Conservation (phyloP, 2,113 vertebrate species). For the Myiozetetes cayanensis region DNA sequence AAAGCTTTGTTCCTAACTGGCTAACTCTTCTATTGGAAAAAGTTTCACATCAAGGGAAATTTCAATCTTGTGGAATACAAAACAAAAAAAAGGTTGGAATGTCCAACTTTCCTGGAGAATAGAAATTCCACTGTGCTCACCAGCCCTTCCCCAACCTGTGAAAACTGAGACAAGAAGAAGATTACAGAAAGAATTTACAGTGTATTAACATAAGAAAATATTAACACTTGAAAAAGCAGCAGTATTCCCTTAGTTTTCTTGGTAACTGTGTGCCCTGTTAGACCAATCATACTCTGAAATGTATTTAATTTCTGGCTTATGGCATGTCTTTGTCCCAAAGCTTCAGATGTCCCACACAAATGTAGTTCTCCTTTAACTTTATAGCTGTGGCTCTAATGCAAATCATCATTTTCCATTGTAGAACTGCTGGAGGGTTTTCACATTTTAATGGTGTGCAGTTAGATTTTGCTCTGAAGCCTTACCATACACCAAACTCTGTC, state of each 20-base stretch:
- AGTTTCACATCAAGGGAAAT: not conserved
- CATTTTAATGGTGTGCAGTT: not conserved
- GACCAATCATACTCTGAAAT: not conserved
- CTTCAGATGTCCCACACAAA: not conserved
- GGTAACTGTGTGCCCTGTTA: not conserved
- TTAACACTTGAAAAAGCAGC: not conserved
- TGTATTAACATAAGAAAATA: not conserved
- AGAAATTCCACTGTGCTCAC: not conserved
- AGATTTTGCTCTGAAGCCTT: not conserved
- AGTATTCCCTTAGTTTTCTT: not conserved
- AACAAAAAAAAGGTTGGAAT: not conserved
- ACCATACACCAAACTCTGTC: fast-evolving
- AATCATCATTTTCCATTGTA: not conserved
- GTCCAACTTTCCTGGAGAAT: not conserved
- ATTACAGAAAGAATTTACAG: not conserved
- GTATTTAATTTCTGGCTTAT: not conserved
- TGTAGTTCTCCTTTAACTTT: not conserved
- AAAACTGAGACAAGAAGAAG: not conserved
- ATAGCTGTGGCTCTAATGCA: not conserved
- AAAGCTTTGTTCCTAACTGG: not conserved
- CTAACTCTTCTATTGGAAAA: not conserved
- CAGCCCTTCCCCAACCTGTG: not conserved
- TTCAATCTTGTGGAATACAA: not conserved
- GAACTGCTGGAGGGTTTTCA: not conserved
- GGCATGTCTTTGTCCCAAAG: not conserved